A percentile compares a stretch with the other conserved stretches of the same genome.
These are phyloP conservation scores for Xenopus laevis DNA, from an alignment of 2,113 vertebrate species.

Conservation along the genomic window DNA sequence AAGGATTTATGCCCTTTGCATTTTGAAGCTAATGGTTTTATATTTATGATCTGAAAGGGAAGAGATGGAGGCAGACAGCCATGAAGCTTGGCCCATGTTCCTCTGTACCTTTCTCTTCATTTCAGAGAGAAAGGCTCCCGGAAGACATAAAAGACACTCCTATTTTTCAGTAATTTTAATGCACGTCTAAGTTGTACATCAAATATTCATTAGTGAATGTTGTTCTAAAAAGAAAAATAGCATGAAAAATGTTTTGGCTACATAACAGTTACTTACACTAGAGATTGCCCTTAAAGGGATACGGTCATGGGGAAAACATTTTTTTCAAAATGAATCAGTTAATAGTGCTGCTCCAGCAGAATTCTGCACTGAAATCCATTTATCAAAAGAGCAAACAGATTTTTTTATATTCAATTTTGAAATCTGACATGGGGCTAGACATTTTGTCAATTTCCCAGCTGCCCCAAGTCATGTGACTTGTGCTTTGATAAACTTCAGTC, in stretches of 20 bases:
- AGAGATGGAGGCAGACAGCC: constrained; percentile 58
- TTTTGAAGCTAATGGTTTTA: constrained; percentile 59
- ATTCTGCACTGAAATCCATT: too few species aligned
- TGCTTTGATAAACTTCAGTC: too few species aligned
- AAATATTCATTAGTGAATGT: constrained; percentile 18
- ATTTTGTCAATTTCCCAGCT: too few species aligned
- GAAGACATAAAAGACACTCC: constrained; percentile 73
- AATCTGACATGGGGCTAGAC: too few species aligned
- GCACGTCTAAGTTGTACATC: constrained; percentile 31
- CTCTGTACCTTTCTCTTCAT: constrained; percentile 50
- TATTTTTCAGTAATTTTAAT: constrained; percentile 38
- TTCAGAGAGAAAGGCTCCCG: constrained; percentile 55
- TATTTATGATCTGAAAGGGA: constrained; percentile 70
- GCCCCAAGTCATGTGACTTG: too few species aligned
- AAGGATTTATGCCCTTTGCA: constrained; percentile 62
- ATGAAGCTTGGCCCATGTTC: constrained; percentile 52
- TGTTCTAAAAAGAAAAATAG: too few species aligned
- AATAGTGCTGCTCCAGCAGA: too few species aligned
- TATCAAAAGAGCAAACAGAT: too few species aligned
- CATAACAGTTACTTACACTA: background rate
- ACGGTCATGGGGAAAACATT: too few species aligned
- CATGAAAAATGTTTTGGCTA: background rate
- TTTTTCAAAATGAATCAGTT: too few species aligned
- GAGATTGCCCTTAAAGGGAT: constrained; percentile 3
- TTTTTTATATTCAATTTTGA: too few species aligned